A percentile compares a stretch with the other conserved stretches of the same genome.
phyloP scores from a whole-genome alignment of 2,797 vertebrate species.

The Eulemur rubriventer region DNA sequence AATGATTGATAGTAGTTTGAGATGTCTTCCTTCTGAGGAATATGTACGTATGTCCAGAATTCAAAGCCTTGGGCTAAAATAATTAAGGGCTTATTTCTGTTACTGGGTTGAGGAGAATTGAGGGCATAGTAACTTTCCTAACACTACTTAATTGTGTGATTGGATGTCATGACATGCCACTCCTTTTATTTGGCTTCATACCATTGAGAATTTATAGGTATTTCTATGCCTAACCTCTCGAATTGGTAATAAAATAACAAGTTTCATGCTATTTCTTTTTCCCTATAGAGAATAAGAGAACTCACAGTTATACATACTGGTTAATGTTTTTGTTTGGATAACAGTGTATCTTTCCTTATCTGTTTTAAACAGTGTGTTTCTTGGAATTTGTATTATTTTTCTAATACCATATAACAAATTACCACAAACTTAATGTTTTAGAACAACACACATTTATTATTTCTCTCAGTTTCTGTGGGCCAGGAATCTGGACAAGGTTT shows the following conservation, averaged over 20 bases:
- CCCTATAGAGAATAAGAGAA: background rate
- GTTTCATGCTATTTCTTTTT: constrained; percentile 19
- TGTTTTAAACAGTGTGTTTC: constrained; percentile 15
- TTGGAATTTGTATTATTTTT: constrained; percentile 10
- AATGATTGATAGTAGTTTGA: constrained; percentile 1
- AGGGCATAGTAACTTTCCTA: background rate
- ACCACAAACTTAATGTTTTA: background rate
- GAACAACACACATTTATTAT: background rate
- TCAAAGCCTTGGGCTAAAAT: background rate
- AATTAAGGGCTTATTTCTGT: background rate
- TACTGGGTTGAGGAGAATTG: background rate
- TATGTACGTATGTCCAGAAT: background rate
- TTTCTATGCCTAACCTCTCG: background rate
- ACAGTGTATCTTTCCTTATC: background rate
- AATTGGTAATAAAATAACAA: background rate
- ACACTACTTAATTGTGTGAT: background rate
- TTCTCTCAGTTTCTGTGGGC: background rate
- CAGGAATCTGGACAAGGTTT: background rate
- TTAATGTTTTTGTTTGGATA: background rate
- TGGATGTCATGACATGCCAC: background rate
- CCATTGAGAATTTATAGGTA: background rate
- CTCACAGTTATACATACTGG: background rate
- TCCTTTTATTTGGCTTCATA: background rate
- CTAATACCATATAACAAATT: background rate
- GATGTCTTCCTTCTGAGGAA: background rate